phyloP scores from a whole-genome alignment of 1,140 invertebrate species.

The Drosophila ananassae region DNA sequence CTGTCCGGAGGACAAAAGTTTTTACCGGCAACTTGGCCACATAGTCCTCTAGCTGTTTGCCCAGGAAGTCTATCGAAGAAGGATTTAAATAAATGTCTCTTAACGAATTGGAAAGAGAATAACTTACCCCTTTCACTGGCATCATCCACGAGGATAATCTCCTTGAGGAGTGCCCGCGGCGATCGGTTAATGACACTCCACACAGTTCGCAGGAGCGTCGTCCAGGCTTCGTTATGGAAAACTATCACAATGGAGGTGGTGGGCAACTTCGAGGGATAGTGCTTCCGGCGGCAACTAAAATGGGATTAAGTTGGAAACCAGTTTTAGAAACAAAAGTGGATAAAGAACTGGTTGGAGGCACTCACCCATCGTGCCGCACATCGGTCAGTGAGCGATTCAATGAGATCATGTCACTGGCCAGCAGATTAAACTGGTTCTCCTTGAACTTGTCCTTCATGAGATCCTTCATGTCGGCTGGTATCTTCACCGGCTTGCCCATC shows the following conservation, averaged over 20 bases:
- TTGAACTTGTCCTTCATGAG: constrained; percentile 98
- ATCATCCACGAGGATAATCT: constrained; percentile 98
- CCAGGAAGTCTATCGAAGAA: constrained; percentile 89
- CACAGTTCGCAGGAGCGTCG: constrained; percentile 96
- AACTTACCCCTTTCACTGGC: constrained; percentile 91
- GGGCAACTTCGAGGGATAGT: constrained; percentile 91
- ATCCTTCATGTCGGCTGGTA: constrained; percentile 92
- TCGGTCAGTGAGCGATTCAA: constrained; percentile 97
- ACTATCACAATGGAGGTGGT: constrained; percentile 97
- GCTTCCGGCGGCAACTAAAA: constrained; percentile 91
- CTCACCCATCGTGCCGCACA: constrained; percentile 95
- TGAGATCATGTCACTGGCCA: constrained; percentile 99
- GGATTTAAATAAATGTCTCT: not conserved
- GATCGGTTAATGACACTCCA: constrained; percentile 98
- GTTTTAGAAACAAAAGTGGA: not conserved
- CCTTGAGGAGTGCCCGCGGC: constrained; percentile 92
- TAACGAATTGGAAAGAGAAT: not conserved
- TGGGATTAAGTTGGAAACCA: not conserved
- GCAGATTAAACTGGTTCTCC: constrained; percentile 98
- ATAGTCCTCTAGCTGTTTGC: constrained; percentile 95
- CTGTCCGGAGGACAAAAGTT: constrained; percentile 92
- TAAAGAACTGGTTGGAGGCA: constrained; percentile 37
- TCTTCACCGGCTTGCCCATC: constrained; percentile 94
- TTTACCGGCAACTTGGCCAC: constrained; percentile 92
- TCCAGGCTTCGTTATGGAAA: constrained; percentile 99